Evolutionary conservation across 2,888 invertebrate genomes (phyloP), one percentile per base, ranked within the genome.

Genomic region (Micoletzkya japonica): DNA sequence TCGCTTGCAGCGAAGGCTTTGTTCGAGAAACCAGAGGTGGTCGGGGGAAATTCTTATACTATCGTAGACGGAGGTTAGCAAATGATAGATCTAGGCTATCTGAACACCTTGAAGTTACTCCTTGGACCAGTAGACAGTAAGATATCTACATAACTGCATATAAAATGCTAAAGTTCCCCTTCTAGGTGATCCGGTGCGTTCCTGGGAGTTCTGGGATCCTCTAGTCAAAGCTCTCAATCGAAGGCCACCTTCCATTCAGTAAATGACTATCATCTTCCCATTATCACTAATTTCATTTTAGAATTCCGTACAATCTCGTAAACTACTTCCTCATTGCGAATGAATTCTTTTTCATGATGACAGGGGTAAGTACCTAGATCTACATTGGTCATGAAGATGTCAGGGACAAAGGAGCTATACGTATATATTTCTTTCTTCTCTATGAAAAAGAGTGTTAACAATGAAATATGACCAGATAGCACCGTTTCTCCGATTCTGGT

Each of bases 11-110:
- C 75, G 64, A 54, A 72, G 36, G 70, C 70, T 1, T 72, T 78
- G 2, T 71, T 74, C 44, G 24, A 37, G 30, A 63, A 39, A 2
- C 58, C 60, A 4, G 56, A 72, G 2, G 59, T 68, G 28, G 67
- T 71, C 17, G 86, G 85, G 57, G 87, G 87, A 2, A 85, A 88
- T 72, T 86, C 85, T 2, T 88, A 87, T 73, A 87, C 87, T 76
- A 85, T 88, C 28, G 86, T 86, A 37, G 88, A 88, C 80, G 86
- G 85, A 67, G 85, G 85, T 68, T 79, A 79, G 56, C 87, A 28
- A 32, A 17, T 39, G 4, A 0, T 28, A 44, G 10, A 44, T 14
- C 44, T 44, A 14, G 52, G 17, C 17, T 52, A 20, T 20, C 52
- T 52, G 10, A 6, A n/a, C 6, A 17, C 24, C 7, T 52, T 52